Conservation (phyloP, 2,888 invertebrate genomes). For the Trachelus iudaicus region DNA sequence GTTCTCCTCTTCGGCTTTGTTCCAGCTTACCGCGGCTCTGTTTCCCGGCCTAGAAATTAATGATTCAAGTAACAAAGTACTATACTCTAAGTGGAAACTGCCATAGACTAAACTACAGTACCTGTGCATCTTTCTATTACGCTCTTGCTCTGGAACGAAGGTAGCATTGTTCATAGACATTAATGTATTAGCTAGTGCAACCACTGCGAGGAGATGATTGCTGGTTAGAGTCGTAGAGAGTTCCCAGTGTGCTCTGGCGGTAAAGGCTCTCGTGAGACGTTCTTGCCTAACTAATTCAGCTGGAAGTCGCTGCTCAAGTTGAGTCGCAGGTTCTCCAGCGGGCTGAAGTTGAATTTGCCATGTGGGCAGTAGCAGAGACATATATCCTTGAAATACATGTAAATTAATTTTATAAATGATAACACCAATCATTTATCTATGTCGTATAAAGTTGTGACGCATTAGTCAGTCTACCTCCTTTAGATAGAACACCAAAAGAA, state of each 20-base stretch:
- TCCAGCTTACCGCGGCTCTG: conserved; percentile 74
- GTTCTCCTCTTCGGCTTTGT: conserved; percentile 81
- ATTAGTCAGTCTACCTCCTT: conserved; percentile 72
- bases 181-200: conserved; percentile 94
- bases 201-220: conserved; percentile 93
- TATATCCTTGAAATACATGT: conserved; percentile 73
- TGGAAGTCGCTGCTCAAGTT: conserved; percentile 72
- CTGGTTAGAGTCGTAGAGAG: conserved; percentile 94
- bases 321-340: conserved; percentile 53
- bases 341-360: conserved; percentile 75
- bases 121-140: conserved; percentile 81
- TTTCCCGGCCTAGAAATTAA: conserved; percentile 70
- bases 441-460: neutral
- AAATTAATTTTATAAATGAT: conserved; percentile 1
- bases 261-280: conserved; percentile 83
- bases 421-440: neutral
- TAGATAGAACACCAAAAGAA: conserved; percentile 96
- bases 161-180: conserved; percentile 98
- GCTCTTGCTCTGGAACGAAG: conserved; percentile 89
- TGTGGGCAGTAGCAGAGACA: conserved; percentile 93
- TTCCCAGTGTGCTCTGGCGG: conserved; percentile 94
- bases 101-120: conserved; percentile 42
- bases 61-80: conserved; percentile 2
- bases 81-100: neutral
- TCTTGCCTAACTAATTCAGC: conserved; percentile 80